Conservation (phyloP, 2,113 vertebrate species). For the Colius striatus region DNA sequence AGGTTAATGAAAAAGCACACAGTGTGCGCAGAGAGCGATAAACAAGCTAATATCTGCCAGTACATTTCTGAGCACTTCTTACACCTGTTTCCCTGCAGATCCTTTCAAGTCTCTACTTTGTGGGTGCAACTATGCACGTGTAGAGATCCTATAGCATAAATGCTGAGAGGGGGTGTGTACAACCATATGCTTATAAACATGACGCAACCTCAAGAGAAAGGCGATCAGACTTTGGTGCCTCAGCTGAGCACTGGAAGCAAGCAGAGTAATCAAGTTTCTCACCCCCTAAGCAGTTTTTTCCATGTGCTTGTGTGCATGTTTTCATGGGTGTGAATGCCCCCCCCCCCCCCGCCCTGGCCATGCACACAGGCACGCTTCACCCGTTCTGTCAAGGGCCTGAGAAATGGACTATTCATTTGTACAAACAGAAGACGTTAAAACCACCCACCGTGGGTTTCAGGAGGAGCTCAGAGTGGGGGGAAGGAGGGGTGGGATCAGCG, state of each 20-base stretch:
- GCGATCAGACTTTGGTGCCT: background rate
- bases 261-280: background rate
- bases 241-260: accelerated
- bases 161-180: accelerated
- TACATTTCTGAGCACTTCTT: background rate
- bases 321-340: background rate
- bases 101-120: background rate
- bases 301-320: background rate
- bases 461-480: background rate
- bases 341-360: too few relatives aligned
- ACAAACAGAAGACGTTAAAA: background rate
- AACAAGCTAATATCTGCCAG: background rate
- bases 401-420: background rate
- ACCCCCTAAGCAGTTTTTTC: background rate
- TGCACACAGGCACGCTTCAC: accelerated
- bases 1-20: conserved; percentile 9
- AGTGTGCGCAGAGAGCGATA: background rate
- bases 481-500: background rate
- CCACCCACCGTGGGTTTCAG: background rate
- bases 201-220: background rate
- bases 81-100: background rate
- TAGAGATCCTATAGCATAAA: background rate
- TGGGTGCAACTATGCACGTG: accelerated
- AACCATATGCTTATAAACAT: background rate
- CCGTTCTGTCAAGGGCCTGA: background rate